Percentiles rank a stretch among this genome's conserved stretches.
Conservation (phyloP, 1,140 invertebrate genomes). For the Bombyx mori region ASM3026992v2 NC_085116.1:14062501-14063000, state of each 20-base stretch:
- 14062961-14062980: slow-evolving; percentile 1
- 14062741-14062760: slow-evolving; percentile 39
- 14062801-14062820: slow-evolving; percentile 6
- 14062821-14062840: slow-evolving; percentile 12
- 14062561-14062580: neutral
- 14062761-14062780: slow-evolving; percentile 10
- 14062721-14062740: slow-evolving; percentile 43
- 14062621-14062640: slow-evolving; percentile 13
- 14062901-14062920: slow-evolving; percentile 8
- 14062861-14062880: slow-evolving; percentile 12
- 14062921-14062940: neutral
- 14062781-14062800: neutral
- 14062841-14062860: slow-evolving; percentile 9
- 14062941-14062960: slow-evolving; percentile 2
- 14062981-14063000: no score
- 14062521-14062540: no score
- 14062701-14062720: slow-evolving; percentile 47
- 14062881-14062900: slow-evolving; percentile 15
- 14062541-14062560: no score
- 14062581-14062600: slow-evolving; percentile 7
- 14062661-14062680: slow-evolving; percentile 18
- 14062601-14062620: slow-evolving; percentile 18
- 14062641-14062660: slow-evolving; percentile 13
- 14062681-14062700: slow-evolving; percentile 44
- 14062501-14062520: no score